Percentiles rank a stretch among this genome's conserved stretches.
Evolutionary conservation across 1,140 invertebrate species (phyloP).

Genomic region (Temnothorax curvispinosus): DNA sequence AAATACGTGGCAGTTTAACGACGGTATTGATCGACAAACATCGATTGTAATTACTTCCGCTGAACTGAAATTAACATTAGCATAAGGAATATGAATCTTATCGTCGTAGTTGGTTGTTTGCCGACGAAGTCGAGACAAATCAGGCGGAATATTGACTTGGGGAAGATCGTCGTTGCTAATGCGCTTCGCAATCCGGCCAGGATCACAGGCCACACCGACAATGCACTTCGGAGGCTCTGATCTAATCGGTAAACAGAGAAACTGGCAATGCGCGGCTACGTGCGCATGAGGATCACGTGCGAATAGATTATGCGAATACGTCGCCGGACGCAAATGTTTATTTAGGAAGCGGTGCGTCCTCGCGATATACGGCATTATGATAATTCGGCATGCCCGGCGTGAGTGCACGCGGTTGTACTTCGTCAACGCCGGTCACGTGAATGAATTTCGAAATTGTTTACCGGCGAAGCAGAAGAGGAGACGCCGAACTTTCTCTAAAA

Average conservation of each 20-base stretch:
- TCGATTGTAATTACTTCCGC: not conserved
- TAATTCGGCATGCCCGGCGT: constrained; percentile 60
- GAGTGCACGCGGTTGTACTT: constrained; percentile 39
- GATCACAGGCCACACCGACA: constrained; percentile 47
- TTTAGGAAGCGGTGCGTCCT: constrained; percentile 62
- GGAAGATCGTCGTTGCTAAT: constrained; percentile 8
- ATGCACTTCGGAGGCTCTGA: constrained; percentile 59
- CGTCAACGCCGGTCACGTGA: constrained; percentile 27
- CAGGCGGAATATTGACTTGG: constrained; percentile 11
- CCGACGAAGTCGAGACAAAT: not conserved
- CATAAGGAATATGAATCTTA: not conserved
- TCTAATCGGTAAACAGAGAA: constrained; percentile 68
- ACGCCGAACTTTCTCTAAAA: not conserved
- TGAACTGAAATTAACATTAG: not conserved
- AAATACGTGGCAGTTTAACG: not conserved
- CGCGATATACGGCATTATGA: constrained; percentile 65
- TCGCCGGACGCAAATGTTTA: constrained; percentile 67
- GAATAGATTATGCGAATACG: constrained; percentile 71
- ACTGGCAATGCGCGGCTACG: constrained; percentile 1
- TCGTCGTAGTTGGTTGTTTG: constrained; percentile 1
- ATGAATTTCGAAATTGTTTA: constrained; percentile 52
- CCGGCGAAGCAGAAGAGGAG: not conserved
- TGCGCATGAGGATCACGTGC: constrained; percentile 62
- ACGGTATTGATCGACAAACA: not conserved
- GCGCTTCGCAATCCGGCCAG: constrained; percentile 25